A percentile compares a stretch with the other conserved stretches of the same genome.
Evolutionary conservation across 2,113 vertebrate species (phyloP).

Genomic region (Pitta sordida): DNA sequence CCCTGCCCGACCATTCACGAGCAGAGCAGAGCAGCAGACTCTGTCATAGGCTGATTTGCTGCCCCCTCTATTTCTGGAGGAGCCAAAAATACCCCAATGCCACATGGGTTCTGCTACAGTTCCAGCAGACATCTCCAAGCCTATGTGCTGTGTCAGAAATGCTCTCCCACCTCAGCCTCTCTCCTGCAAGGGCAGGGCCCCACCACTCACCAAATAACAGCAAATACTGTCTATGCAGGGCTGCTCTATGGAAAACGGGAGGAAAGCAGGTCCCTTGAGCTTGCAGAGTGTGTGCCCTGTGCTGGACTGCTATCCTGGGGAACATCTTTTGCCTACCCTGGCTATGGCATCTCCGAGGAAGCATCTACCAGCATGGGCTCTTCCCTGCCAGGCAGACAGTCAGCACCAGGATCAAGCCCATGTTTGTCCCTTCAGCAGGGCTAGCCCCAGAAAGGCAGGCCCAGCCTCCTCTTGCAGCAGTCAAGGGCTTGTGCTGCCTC

Average conservation of each 20-base stretch:
- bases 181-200: background rate
- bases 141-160: background rate
- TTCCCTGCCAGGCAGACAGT: background rate
- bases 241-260: background rate
- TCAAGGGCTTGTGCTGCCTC: background rate
- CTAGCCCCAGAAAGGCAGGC: background rate
- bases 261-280: background rate
- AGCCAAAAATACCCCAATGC: background rate
- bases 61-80: background rate
- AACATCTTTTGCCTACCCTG: background rate
- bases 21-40: background rate
- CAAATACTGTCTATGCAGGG: background rate
- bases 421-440: too few species aligned
- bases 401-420: fast-evolving
- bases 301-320: fast-evolving
- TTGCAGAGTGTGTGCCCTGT: background rate
- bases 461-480: background rate
- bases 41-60: background rate
- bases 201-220: background rate
- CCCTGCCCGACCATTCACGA: fast-evolving
- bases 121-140: background rate
- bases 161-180: background rate
- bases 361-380: background rate
- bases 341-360: background rate
- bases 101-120: background rate